Conservation (phyloP, 2,113 vertebrate species). For the Grammomys surdaster region DNA sequence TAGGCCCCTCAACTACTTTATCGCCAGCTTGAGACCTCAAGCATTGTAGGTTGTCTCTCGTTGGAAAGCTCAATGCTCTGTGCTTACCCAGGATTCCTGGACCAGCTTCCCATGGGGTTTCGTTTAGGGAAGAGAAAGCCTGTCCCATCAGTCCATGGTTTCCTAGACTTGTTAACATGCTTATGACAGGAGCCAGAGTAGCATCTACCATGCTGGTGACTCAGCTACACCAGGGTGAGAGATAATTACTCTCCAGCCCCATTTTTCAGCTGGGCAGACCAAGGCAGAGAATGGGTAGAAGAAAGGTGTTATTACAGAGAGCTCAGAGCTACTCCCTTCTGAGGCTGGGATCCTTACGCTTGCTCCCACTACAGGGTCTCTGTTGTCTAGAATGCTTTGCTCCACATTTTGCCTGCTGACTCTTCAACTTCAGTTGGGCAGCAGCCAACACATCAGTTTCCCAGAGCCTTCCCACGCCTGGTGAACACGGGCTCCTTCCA, state of each 20-base stretch:
- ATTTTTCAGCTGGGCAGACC: background rate
- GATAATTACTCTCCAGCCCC: background rate
- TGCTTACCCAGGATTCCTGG: background rate
- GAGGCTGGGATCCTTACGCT: fast-evolving
- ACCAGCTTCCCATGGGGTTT: background rate
- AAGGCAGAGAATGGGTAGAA: background rate
- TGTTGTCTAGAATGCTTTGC: background rate
- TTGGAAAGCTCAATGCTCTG: background rate
- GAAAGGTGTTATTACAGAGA: background rate
- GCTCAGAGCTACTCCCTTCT: background rate
- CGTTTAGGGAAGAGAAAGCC: background rate
- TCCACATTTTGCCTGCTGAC: background rate
- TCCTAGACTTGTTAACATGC: background rate
- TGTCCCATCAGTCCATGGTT: background rate
- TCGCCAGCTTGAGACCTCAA: background rate
- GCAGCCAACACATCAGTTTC: background rate
- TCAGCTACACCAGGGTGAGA: background rate
- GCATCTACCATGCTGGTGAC: background rate
- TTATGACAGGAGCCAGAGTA: background rate
- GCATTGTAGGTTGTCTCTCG: background rate
- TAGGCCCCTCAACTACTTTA: background rate
- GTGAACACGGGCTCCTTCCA: background rate
- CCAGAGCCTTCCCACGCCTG: background rate
- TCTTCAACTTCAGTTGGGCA: background rate
- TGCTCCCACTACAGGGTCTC: background rate